Percentiles rank a stretch among this genome's conserved stretches.
Evolutionary conservation across 2,797 vertebrate genomes (phyloP).

Genomic region (Clangula hyemalis): DNA sequence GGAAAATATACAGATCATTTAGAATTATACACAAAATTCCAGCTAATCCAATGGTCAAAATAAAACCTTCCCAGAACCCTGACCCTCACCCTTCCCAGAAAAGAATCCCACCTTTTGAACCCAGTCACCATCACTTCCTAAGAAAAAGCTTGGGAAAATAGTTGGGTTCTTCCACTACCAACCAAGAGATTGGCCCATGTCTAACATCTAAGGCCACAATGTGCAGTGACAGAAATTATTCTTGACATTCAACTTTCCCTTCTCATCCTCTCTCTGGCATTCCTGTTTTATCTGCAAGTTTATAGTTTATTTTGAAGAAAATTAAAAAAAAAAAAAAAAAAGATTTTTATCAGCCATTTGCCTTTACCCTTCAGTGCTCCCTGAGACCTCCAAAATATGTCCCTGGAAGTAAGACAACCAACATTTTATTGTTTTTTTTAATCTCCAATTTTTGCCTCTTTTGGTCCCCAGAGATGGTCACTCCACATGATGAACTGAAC

Average conservation of each 20-base stretch:
- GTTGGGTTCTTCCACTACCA: slow-evolving; percentile 11
- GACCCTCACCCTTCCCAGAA: slow-evolving; percentile 45
- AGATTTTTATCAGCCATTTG: slow-evolving; percentile 25
- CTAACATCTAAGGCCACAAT: slow-evolving; percentile 10
- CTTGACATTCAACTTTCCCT: slow-evolving; percentile 40
- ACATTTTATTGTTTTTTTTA: too few species aligned
- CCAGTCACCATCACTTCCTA: slow-evolving; percentile 20
- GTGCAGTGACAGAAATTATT: slow-evolving; percentile 56
- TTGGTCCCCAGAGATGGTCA: not conserved
- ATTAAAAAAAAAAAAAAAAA: not conserved
- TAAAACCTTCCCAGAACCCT: slow-evolving; percentile 58
- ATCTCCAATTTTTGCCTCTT: not conserved
- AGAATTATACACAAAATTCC: slow-evolving; percentile 33
- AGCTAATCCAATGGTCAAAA: slow-evolving; percentile 20
- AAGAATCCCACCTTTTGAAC: slow-evolving; percentile 66
- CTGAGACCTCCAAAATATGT: not conserved
- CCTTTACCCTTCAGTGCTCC: not conserved
- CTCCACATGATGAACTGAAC: not conserved
- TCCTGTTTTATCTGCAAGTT: slow-evolving; percentile 40
- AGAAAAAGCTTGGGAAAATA: slow-evolving; percentile 65
- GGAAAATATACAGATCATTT: slow-evolving; percentile 39
- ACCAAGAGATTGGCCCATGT: not conserved
- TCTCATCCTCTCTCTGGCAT: slow-evolving; percentile 30
- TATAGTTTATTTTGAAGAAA: slow-evolving; percentile 52
- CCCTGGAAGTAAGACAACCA: not conserved